Base-by-base conservation (phyloP, 2,797 vertebrate species). In the Adelosebastes latens region DNA sequence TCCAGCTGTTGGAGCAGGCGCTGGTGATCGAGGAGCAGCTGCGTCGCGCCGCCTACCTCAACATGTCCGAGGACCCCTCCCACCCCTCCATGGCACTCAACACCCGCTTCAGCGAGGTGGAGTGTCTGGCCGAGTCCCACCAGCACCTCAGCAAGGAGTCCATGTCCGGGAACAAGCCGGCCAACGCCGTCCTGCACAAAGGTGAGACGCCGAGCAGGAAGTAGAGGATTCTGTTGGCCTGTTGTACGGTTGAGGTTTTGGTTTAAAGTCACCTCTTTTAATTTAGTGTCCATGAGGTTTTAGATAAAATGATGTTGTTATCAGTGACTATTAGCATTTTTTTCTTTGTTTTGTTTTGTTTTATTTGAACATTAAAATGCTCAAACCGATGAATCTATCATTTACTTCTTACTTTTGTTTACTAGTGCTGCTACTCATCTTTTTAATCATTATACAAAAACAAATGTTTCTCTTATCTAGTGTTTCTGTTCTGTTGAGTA, bases 141-240 rank as follows among this genome's bases (percentile, higher is more conserved):
- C 98, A 99, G 94, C 98, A 99, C 93, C 96, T 98, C 61, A 98
- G 98, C 93, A 99, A 99, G 93, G 98, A 99, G 91, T 98, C 98
- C 1, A 98, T 99, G 97, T 97, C 97, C 0, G 98, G 98, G 79
- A 99, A 99, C 94, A 99, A 99, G 75, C 98, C 98, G 22, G 98
- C 98, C 88, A 99, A 99, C 18, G 97, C 98, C 6, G 98, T 99
- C 90, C 96, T 99, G 94, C 98, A 99, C 95, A 99, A 99, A 98
- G 98, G 98, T 99, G 92, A 56, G 80, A 14, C 4, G 6, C n/a
- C 6, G 3, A 14, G 22, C 34, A 11, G 20, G 16, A 18, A 49
- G 18, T 49, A 49, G 36, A 39, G 36, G 36, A 39, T 39, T 39
- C 36, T 39, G 36, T 25, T 25, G 25, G 25, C 25, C 25, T 25